A percentile compares a stretch with the other conserved stretches of the same genome.
Evolutionary conservation across 2,797 vertebrate genomes (phyloP).

Genomic region (Geotrypetes seraphini): DNA sequence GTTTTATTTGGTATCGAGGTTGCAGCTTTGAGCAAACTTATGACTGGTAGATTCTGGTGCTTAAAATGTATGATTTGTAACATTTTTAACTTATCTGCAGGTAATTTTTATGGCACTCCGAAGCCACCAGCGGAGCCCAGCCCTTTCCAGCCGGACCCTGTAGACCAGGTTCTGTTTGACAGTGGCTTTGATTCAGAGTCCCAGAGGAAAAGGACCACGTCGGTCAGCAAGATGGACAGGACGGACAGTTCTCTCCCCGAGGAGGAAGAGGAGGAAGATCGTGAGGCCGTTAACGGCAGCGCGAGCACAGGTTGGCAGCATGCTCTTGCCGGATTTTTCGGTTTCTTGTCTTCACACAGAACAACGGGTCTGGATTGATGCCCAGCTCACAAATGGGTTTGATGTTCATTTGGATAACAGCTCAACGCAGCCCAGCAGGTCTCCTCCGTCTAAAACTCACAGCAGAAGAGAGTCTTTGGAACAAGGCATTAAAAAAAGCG

Average conservation of each 20-base stretch:
- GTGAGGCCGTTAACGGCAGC: constrained; percentile 60
- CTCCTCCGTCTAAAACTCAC: constrained; percentile 21
- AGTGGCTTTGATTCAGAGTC: constrained; percentile 88
- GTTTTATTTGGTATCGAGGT: no score
- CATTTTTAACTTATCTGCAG: constrained; percentile 39
- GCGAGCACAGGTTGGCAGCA: constrained; percentile 70
- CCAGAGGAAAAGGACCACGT: constrained; percentile 89
- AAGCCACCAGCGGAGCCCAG: constrained; percentile 93
- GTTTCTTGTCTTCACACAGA: no score
- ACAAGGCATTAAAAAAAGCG: no score
- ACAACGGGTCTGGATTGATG: no score
- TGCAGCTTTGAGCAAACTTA: no score
- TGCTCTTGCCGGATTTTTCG: no score
- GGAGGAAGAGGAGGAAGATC: constrained; percentile 92
- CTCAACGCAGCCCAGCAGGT: constrained; percentile 22
- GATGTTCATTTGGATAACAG: constrained; percentile 18
- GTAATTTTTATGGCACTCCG: constrained; percentile 94
- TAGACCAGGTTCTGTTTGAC: constrained; percentile 94
- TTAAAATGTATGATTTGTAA: no score
- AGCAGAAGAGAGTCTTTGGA: no score
- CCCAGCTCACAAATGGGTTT: no score
- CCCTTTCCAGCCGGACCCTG: constrained; percentile 87
- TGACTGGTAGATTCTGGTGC: no score
- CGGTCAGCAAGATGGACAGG: constrained; percentile 94
- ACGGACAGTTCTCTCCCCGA: constrained; percentile 88